Evolutionary conservation across 35 echinoderm and acorn worm genomes (phyloP).

Genomic region (Amphiura filiformis): DNA sequence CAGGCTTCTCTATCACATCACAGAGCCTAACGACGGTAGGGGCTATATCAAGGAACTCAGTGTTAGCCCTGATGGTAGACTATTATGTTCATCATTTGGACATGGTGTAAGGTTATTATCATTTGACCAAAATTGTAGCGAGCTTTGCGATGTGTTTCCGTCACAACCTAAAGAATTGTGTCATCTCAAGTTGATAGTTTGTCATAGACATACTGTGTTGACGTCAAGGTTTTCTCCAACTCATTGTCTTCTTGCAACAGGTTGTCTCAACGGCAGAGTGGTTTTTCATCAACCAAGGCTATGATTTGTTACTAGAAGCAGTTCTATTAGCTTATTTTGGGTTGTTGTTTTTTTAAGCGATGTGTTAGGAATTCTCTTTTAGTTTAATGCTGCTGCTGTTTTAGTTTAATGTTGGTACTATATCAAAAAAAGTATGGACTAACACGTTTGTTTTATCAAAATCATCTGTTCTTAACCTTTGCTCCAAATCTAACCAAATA

Average conservation of each 20-base stretch:
- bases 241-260: constrained; percentile 74
- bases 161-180: constrained; percentile 27
- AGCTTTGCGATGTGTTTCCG: constrained; percentile 84
- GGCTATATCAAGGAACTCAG: constrained; percentile 99
- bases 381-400: too few relatives aligned
- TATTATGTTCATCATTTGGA: constrained; percentile 88
- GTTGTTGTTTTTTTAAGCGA: too few relatives aligned
- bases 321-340: too few relatives aligned
- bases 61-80: constrained; percentile 85
- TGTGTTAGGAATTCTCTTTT: too few relatives aligned
- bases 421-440: too few relatives aligned
- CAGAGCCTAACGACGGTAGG: constrained; percentile 81
- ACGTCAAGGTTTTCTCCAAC: constrained; percentile 90
- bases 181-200: constrained; percentile 53
- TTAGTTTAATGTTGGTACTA: too few relatives aligned
- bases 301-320: constrained; percentile 10
- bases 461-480: too few relatives aligned
- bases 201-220: constrained; percentile 77
- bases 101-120: constrained; percentile 72
- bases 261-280: constrained; percentile 76
- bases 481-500: too few relatives aligned
- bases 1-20: constrained; percentile 70
- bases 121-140: constrained; percentile 57
- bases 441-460: too few relatives aligned
- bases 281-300: constrained; percentile 73